phyloP scores from a whole-genome alignment of 1,140 invertebrate genomes.

The Nylanderia fulva region DNA sequence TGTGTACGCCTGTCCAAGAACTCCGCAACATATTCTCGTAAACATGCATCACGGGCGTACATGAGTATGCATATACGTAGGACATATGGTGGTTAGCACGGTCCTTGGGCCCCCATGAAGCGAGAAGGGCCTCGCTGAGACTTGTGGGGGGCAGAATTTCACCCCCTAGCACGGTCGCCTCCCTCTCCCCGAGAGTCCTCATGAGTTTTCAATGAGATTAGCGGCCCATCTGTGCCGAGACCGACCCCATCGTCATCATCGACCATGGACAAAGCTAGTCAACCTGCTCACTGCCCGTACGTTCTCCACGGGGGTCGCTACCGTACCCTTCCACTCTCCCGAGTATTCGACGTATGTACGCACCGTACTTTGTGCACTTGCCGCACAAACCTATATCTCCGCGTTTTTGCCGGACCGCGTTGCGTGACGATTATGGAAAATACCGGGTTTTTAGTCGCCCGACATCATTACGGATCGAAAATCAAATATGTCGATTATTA shows the following conservation, averaged over 20 bases:
- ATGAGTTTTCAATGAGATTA: constrained; percentile 87
- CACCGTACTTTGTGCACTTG: constrained; percentile 80
- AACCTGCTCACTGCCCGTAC: constrained; percentile 82
- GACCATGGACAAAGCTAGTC: constrained; percentile 83
- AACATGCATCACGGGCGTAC: constrained; percentile 61
- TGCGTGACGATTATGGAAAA: constrained; percentile 67
- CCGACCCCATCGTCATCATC: constrained; percentile 83
- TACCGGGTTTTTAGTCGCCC: constrained; percentile 77
- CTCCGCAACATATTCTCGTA: constrained; percentile 65
- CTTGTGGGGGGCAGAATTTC: constrained; percentile 67
- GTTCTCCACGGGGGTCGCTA: constrained; percentile 77
- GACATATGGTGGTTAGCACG: constrained; percentile 86
- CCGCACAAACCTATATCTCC: constrained; percentile 72
- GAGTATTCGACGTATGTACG: constrained; percentile 45
- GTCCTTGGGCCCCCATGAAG: constrained; percentile 77
- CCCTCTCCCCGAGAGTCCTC: constrained; percentile 82
- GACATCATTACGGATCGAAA: constrained; percentile 70
- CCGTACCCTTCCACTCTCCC: constrained; percentile 63
- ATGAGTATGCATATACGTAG: constrained; percentile 81
- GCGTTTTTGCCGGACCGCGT: constrained; percentile 11
- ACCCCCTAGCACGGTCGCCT: constrained; percentile 66
- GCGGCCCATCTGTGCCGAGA: constrained; percentile 85
- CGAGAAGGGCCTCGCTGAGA: constrained; percentile 72
- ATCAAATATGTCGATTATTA: too few relatives aligned
- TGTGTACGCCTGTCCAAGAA: constrained; percentile 44